Conservation (phyloP, 1,140 invertebrate genomes). For the Drosophila orena region DNA sequence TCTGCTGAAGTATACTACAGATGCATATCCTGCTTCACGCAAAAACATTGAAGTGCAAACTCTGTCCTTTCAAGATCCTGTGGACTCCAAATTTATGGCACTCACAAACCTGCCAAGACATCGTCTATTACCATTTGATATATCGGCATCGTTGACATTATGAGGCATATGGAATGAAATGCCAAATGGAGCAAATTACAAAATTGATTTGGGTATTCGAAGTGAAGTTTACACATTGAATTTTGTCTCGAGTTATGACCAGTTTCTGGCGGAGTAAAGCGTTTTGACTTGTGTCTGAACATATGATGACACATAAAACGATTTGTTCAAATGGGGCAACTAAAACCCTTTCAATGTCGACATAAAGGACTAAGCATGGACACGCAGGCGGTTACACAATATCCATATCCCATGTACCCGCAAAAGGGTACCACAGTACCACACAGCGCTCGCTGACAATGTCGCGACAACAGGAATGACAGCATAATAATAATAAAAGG, state of each 20-base stretch:
- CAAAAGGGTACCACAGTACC: conserved; percentile 12
- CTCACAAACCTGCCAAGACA: neutral
- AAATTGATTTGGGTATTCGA: conserved; percentile 49
- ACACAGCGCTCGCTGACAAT: conserved; percentile 68
- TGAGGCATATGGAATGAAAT: conserved; percentile 15
- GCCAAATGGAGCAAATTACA: conserved; percentile 2
- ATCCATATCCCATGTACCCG: neutral
- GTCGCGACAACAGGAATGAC: conserved; percentile 79
- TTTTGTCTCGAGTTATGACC: neutral
- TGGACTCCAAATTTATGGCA: conserved; percentile 10
- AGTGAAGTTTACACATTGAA: neutral
- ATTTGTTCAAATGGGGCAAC: conserved; percentile 13
- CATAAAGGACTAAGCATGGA: conserved; percentile 25
- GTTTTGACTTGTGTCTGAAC: neutral
- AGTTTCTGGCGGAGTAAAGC: conserved; percentile 2
- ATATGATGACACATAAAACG: conserved; percentile 17
- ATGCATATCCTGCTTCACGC: neutral
- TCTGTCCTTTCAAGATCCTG: neutral
- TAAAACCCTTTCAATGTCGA: conserved; percentile 26
- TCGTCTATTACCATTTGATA: neutral
- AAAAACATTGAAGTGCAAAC: neutral
- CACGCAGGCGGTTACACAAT: neutral
- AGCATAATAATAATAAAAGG: conserved; percentile 81
- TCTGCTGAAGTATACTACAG: neutral
- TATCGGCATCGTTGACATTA: conserved; percentile 23